These are phyloP conservation scores for Sarcophaga caerulescens DNA, from an alignment of 2,888 invertebrate species.

Conservation along the genomic window DNA sequence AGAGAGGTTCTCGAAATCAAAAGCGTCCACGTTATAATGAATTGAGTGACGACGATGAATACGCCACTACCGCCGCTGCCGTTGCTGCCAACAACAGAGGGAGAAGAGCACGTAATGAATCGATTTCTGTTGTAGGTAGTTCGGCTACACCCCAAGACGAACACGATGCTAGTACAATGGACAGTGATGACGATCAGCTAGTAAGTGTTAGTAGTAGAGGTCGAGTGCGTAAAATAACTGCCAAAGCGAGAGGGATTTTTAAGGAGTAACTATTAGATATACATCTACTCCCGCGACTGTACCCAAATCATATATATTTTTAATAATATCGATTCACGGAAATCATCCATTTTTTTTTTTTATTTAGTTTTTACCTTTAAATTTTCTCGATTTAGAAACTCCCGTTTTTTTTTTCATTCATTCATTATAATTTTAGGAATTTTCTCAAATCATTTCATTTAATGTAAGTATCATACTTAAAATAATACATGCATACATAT, in stretches of 20 bases:
- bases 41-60: conserved; percentile 83
- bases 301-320: conserved; percentile 48
- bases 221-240: conserved; percentile 90
- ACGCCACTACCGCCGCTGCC: conserved; percentile 50
- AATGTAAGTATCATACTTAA: conserved; percentile 34
- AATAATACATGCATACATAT: conserved; percentile 3
- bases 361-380: conserved; percentile 66
- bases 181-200: conserved; percentile 76
- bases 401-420: not conserved
- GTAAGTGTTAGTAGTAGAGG: conserved; percentile 90
- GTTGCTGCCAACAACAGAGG: conserved; percentile 66
- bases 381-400: conserved; percentile 35
- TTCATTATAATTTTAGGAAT: conserved; percentile 43
- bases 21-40: conserved; percentile 84
- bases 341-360: conserved; percentile 51
- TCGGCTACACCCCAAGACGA: conserved; percentile 59
- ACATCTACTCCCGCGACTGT: conserved; percentile 58
- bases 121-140: conserved; percentile 43
- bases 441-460: conserved; percentile 21
- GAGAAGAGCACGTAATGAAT: conserved; percentile 68
- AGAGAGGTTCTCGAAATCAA: conserved; percentile 78
- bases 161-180: conserved; percentile 71
- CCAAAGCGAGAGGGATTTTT: conserved; percentile 87
- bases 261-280: conserved; percentile 76
- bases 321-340: conserved; percentile 46